Percentiles rank a stretch among this genome's conserved stretches.
Evolutionary conservation across 2,888 invertebrate genomes (phyloP).

Genomic region (Eulithis prunata): DNA sequence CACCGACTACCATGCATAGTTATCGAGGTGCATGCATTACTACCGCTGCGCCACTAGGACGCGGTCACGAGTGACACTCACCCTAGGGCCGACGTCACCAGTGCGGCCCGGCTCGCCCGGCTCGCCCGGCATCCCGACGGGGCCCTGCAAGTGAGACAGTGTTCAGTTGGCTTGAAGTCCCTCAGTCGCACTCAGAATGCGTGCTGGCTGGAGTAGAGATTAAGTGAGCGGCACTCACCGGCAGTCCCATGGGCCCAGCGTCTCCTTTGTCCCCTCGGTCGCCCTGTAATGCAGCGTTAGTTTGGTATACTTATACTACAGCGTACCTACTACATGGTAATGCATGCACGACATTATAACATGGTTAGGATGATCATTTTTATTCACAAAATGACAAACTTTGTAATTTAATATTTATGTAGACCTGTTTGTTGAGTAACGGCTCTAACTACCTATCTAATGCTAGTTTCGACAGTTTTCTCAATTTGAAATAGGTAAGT

Average conservation of each 20-base stretch:
- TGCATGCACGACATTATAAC: too few species aligned
- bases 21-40: conserved; percentile 6
- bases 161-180: conserved; percentile 13
- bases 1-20: conserved; percentile 6
- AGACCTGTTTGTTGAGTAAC: too few species aligned
- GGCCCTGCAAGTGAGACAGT: conserved; percentile 84
- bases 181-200: neutral
- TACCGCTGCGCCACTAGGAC: neutral
- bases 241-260: conserved; percentile 97
- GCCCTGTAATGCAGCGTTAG: conserved; percentile 82
- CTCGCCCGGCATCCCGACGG: conserved; percentile 92
- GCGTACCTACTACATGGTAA: too few species aligned
- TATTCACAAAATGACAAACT: too few species aligned
- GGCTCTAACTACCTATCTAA: too few species aligned
- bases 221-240: conserved; percentile 86
- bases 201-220: neutral
- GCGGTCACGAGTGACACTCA: conserved; percentile 78
- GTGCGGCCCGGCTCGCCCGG: conserved; percentile 89
- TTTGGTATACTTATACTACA: too few species aligned
- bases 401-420: too few species aligned
- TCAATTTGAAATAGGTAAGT: too few species aligned
- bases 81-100: conserved; percentile 91
- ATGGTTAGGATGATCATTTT: too few species aligned
- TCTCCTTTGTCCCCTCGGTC: conserved; percentile 92
- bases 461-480: too few species aligned